phyloP scores from a whole-genome alignment of 64 coral and sea anemone genomes.

The Pachyseris speciosa region DNA sequence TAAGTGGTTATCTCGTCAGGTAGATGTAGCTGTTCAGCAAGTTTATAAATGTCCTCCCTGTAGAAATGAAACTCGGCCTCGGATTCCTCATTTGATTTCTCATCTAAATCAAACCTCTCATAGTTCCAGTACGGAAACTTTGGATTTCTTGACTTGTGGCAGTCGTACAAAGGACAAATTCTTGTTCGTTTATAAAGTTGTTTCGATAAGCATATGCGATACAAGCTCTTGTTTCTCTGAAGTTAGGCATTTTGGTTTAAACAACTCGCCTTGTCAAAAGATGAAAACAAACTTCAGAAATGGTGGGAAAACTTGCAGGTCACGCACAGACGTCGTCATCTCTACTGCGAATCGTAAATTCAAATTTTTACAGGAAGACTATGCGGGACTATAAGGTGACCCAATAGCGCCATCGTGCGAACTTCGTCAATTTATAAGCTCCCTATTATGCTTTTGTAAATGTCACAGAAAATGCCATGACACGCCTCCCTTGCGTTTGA shows the following conservation, averaged over 20 bases:
- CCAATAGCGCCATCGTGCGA: too few relatives aligned
- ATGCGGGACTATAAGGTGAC: too few relatives aligned
- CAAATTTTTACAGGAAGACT: too few relatives aligned
- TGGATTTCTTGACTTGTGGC: slow-evolving; percentile 32
- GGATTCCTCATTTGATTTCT: slow-evolving; percentile 34
- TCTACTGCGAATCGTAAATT: too few relatives aligned
- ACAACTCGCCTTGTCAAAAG: not conserved
- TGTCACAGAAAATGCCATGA: too few relatives aligned
- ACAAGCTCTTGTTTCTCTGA: slow-evolving; percentile 41
- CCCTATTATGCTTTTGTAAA: too few relatives aligned
- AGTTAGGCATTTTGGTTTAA: slow-evolving; percentile 19
- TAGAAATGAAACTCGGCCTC: slow-evolving; percentile 33
- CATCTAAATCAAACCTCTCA: slow-evolving; percentile 54
- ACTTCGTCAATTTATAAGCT: too few relatives aligned
- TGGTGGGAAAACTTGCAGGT: not conserved
- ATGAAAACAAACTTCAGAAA: not conserved
- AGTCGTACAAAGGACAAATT: slow-evolving; percentile 56
- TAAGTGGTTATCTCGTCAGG: slow-evolving; percentile 25
- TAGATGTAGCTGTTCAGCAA: slow-evolving; percentile 46
- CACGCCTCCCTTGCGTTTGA: too few relatives aligned
- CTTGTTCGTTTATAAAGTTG: too few relatives aligned
- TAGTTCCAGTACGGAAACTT: slow-evolving; percentile 65
- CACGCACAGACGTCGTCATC: not conserved
- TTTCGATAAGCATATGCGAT: slow-evolving; percentile 49
- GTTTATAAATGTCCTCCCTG: slow-evolving; percentile 29